Percentiles rank a stretch among this genome's conserved stretches.
Evolutionary conservation across 2,888 invertebrate species (phyloP).

Genomic region (Andrena haemorrhoa): DNA sequence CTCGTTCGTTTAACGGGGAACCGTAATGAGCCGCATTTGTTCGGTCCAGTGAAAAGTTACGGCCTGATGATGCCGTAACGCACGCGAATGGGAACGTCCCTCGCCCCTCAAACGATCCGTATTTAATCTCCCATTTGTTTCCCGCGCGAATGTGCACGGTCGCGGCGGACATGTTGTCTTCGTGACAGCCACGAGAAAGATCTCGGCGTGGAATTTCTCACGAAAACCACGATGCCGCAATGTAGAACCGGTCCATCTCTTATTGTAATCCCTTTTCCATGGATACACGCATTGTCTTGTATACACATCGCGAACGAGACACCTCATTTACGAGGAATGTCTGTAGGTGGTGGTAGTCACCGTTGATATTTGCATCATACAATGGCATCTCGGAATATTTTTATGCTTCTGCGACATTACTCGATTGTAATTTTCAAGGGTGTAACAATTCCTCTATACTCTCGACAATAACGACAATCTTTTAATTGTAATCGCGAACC

Average conservation of each 20-base stretch:
- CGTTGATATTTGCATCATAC: conserved; percentile 44
- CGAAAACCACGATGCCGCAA: not conserved
- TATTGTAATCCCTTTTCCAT: not conserved
- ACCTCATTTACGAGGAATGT: conserved; percentile 44
- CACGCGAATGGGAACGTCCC: conserved; percentile 26
- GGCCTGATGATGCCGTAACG: conserved; percentile 10
- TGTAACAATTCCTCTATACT: not conserved
- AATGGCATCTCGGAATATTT: conserved; percentile 17
- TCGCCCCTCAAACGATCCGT: not conserved
- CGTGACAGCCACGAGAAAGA: not conserved
- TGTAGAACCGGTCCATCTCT: not conserved
- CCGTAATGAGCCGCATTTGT: conserved; percentile 31
- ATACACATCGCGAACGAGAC: conserved; percentile 12
- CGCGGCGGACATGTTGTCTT: not conserved
- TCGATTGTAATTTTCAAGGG: not conserved
- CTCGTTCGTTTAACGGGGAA: conserved; percentile 35
- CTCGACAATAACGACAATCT: too few species aligned
- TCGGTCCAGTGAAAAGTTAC: conserved; percentile 28
- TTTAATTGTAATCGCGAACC: not conserved
- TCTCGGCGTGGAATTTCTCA: too few species aligned
- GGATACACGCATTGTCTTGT: not conserved
- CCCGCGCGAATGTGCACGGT: not conserved
- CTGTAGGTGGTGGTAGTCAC: conserved; percentile 37
- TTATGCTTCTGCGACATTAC: not conserved
- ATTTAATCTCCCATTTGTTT: conserved; percentile 4